These are phyloP conservation scores for Leiothrix lutea DNA, from an alignment of 2,113 vertebrate species.

Conservation along the genomic window DNA sequence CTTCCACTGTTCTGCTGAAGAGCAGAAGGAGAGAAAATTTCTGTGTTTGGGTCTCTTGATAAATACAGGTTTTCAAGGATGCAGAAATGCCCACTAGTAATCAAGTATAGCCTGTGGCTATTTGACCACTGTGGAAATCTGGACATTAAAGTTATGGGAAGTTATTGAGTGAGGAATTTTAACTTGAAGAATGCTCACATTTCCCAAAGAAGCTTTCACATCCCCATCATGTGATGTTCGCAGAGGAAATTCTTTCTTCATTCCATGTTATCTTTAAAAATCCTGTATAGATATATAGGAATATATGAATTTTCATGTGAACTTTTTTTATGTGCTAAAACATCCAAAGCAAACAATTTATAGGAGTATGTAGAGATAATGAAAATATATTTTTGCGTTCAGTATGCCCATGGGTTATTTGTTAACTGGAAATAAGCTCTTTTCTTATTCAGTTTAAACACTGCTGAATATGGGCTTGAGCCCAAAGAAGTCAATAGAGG, in stretches of 20 bases:
- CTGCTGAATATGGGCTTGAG: background rate
- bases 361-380: background rate
- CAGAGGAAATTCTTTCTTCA: background rate
- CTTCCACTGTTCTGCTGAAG: background rate
- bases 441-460: background rate
- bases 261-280: background rate
- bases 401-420: background rate
- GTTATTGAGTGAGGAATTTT: background rate
- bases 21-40: background rate
- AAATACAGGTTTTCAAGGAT: background rate
- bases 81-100: background rate
- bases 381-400: background rate
- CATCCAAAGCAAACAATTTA: background rate
- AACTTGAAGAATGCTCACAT: background rate
- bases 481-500: background rate
- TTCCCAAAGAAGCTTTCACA: background rate
- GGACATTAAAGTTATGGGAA: background rate
- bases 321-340: background rate
- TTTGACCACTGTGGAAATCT: background rate
- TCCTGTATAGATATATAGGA: background rate
- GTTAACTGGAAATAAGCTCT: background rate
- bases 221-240: background rate
- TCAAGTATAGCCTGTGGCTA: background rate
- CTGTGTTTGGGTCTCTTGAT: background rate
- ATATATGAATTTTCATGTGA: background rate